Conservation (phyloP, 2,888 invertebrate genomes). For the Calephelis perditalis region DNA sequence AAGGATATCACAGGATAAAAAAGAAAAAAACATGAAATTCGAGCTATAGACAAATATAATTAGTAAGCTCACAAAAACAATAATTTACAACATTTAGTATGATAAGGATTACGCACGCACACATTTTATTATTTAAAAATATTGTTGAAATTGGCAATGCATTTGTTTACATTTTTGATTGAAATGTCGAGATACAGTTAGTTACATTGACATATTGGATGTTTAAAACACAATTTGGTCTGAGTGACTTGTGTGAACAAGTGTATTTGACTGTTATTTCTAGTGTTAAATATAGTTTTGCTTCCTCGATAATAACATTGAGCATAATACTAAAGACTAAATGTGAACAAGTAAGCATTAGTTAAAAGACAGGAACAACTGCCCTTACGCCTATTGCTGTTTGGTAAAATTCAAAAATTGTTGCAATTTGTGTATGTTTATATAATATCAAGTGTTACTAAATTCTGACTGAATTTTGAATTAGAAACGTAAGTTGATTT, state of each 20-base stretch:
- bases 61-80: too few species aligned
- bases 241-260: constrained; percentile 19
- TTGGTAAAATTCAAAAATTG: not conserved
- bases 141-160: too few species aligned
- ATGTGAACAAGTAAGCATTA: constrained; percentile 56
- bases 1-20: too few species aligned
- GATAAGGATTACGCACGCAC: too few species aligned
- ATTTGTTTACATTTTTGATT: too few species aligned
- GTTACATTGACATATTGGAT: constrained; percentile 13
- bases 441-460: not conserved
- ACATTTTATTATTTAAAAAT: too few species aligned
- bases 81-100: too few species aligned
- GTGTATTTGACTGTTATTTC: constrained; percentile 16
- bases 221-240: constrained; percentile 25
- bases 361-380: not conserved
- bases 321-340: constrained; percentile 39
- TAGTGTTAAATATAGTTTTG: constrained; percentile 10
- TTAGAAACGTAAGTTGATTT: constrained; percentile 1
- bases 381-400: constrained; percentile 3
- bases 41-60: too few species aligned
- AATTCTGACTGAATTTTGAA: constrained; percentile 2
- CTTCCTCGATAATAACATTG: constrained; percentile 32
- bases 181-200: too few species aligned
- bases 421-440: constrained; percentile 2
- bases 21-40: too few species aligned